Base-by-base conservation (phyloP, 2,113 vertebrate genomes). In the Thamnophis sirtalis region DNA sequence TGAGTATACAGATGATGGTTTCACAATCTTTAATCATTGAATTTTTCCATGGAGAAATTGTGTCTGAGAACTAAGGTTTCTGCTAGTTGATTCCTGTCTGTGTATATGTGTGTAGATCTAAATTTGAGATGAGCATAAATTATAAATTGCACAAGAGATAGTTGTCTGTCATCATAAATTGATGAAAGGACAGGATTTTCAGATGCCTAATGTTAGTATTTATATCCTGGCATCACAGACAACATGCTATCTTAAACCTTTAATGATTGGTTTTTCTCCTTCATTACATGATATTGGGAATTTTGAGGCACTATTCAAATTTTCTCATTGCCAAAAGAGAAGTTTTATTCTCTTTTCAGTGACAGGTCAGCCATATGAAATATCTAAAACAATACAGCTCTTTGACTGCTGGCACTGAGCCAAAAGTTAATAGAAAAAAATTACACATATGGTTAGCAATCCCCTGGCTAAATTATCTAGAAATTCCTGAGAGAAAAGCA, bases 401-500 rank as follows among this genome's bases (percentile, higher is more conserved):
- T 91, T 96, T 87, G 90, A 93, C 68, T 95, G 93, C 94, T 93
- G 92, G 94, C 95, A 84, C 33, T 33, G 94, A 91, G 87, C 91
- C 95, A 95, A 87, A 28, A 93, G 90, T 94, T 90, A 93, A 94
- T 48, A 93, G 68, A 80, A 94, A 95, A 94, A 92, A 91, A 92
- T 91, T 91, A 93, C 93, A 93, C 49, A 95, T 92, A 93, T 88
- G 84, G 43, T 93, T 96, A 97, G 58, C 92, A 95, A 96, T 90
- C 50, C 68, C 92, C 88, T 94, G 96, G 92, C 89, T 95, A 94
- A 97, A 96, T 96, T 96, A 96, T 97, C 96, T 96, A 92, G 92
- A 97, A 96, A 96, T 97, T 97, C 92, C 88, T 95, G 28, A 84
- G 68, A 96, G 94, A 96, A 98, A 97, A 96, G 58, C 26, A 94